Conservation (phyloP, 2,113 vertebrate genomes). For the Phaetusa simplex region DNA sequence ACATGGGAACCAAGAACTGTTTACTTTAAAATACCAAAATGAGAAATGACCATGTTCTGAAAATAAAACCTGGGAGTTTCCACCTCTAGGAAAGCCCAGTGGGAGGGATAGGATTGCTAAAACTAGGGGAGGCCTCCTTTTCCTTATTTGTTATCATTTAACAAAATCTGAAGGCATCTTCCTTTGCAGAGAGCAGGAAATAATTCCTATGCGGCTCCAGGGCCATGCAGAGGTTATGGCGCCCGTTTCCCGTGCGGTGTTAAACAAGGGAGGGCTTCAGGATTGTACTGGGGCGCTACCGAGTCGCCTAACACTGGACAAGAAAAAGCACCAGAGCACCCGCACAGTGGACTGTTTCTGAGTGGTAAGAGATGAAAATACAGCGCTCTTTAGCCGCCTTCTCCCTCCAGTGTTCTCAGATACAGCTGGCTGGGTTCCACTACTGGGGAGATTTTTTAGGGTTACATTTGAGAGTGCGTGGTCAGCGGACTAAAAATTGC, state of each 20-base stretch:
- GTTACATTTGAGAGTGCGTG: not conserved
- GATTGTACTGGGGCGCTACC: not conserved
- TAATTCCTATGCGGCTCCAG: not conserved
- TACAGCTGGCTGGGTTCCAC: not conserved
- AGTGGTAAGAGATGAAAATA: not conserved
- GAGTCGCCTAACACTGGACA: not conserved
- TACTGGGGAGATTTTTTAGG: not conserved
- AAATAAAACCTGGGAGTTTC: conserved; percentile 63
- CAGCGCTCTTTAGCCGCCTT: not conserved
- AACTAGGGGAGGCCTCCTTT: conserved; percentile 5
- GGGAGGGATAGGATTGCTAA: conserved; percentile 44
- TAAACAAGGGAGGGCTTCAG: not conserved
- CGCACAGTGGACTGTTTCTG: not conserved
- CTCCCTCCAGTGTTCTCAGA: not conserved
- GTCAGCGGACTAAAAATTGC: not conserved
- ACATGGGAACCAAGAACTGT: conserved; percentile 49
- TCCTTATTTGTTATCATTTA: conserved; percentile 50
- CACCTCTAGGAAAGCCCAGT: conserved; percentile 6
- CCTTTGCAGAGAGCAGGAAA: conserved; percentile 37
- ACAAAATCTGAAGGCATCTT: conserved; percentile 54
- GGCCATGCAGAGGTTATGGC: conserved; percentile 1
- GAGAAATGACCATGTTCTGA: conserved; percentile 50
- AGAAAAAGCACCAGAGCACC: not conserved
- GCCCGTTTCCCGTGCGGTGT: conserved; percentile 7
- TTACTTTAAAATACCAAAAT: conserved; percentile 69